Percentiles rank a stretch among this genome's conserved stretches.
Conservation (phyloP, 1,140 invertebrate genomes). For the Lepidurus apus region DNA sequence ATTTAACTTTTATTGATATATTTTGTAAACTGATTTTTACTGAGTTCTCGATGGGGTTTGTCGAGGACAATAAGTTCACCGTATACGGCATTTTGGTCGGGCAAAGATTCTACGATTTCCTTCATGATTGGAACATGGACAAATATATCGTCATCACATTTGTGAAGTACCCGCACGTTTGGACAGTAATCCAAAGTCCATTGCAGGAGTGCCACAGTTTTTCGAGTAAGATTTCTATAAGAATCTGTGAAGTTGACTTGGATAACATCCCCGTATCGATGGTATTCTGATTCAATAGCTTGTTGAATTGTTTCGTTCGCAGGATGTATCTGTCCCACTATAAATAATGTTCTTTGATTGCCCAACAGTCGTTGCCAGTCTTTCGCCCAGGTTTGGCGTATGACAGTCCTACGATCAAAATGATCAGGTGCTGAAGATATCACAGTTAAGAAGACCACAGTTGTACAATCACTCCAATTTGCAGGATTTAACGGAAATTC, state of each 20-base stretch:
- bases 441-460: slow-evolving; percentile 23
- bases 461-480: neutral
- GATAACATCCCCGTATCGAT: slow-evolving; percentile 37
- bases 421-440: slow-evolving; percentile 27
- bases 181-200: slow-evolving; percentile 42
- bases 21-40: neutral
- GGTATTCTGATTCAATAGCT: slow-evolving; percentile 26
- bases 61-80: neutral
- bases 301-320: slow-evolving; percentile 15
- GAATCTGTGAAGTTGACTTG: slow-evolving; percentile 42
- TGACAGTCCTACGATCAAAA: slow-evolving; percentile 23
- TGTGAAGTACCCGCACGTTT: slow-evolving; percentile 41
- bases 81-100: slow-evolving; percentile 5
- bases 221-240: slow-evolving; percentile 44
- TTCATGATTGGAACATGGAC: slow-evolving; percentile 36
- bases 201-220: slow-evolving; percentile 42
- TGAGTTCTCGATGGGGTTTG: slow-evolving; percentile 13
- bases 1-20: neutral
- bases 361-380: slow-evolving; percentile 25
- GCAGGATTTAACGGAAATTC: neutral
- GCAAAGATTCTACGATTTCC: slow-evolving; percentile 1
- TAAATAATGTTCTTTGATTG: slow-evolving; percentile 29
- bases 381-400: slow-evolving; percentile 28
- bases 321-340: slow-evolving; percentile 30
- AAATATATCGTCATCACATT: slow-evolving; percentile 44